Evolutionary conservation across 1,140 invertebrate species (phyloP).

Genomic region (Anagrus nilaparvatae): DNA sequence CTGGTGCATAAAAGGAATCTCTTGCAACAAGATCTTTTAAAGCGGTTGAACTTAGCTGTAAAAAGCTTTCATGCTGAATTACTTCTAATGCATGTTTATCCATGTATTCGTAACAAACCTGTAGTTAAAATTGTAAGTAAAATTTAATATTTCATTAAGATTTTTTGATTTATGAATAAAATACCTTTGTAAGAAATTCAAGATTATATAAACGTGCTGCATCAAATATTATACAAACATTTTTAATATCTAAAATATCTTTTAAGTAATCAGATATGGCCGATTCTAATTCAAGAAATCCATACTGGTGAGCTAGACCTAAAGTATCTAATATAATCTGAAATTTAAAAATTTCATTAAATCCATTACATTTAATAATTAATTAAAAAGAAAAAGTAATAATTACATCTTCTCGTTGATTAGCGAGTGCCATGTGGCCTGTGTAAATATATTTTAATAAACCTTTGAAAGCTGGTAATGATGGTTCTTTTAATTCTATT

Average conservation of each 20-base stretch:
- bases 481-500: conserved; percentile 76
- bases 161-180: conserved; percentile 7
- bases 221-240: conserved; percentile 90
- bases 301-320: conserved; percentile 86
- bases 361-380: neutral
- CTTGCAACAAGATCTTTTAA: conserved; percentile 75
- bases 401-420: conserved; percentile 53
- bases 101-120: conserved; percentile 70
- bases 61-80: conserved; percentile 73
- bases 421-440: conserved; percentile 72
- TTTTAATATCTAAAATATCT: conserved; percentile 74
- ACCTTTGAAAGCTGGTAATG: conserved; percentile 79
- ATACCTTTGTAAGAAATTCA: conserved; percentile 48
- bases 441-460: conserved; percentile 94
- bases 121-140: conserved; percentile 32
- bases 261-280: conserved; percentile 89
- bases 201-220: conserved; percentile 70
- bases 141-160: neutral
- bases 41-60: conserved; percentile 69
- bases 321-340: conserved; percentile 37
- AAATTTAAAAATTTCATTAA: conserved; percentile 8
- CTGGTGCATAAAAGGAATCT: conserved; percentile 91
- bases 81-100: conserved; percentile 81
- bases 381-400: conserved; percentile 3
- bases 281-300: conserved; percentile 82